These are phyloP conservation scores for Galaxias olidus DNA, from an alignment of 2,797 vertebrate genomes.

Conservation along the genomic window DNA sequence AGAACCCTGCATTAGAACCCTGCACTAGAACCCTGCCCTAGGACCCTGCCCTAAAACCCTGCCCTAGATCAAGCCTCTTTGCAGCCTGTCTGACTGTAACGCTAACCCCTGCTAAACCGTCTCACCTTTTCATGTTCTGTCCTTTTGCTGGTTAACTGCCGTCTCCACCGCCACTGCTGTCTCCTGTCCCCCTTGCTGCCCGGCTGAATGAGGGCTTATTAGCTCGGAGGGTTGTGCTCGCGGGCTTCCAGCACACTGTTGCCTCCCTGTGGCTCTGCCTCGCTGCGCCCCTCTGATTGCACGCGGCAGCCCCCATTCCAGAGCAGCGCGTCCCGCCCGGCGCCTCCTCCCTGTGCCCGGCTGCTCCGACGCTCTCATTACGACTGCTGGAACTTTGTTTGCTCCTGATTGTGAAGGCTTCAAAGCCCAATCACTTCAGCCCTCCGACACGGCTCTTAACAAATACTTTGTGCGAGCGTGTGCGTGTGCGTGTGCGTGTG, in stretches of 20 bases:
- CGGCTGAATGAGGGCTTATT: conserved; percentile 27
- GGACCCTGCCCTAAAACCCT: too few relatives aligned
- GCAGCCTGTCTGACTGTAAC: too few relatives aligned
- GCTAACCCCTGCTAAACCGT: too few relatives aligned
- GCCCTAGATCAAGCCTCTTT: too few relatives aligned
- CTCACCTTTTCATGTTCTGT: too few relatives aligned
- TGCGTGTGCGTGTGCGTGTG: not conserved
- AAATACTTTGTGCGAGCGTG: not conserved
- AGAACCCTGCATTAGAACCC: too few relatives aligned
- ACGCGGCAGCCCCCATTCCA: conserved; percentile 17
- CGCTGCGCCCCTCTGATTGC: conserved; percentile 4
- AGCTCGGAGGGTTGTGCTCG: conserved; percentile 19
- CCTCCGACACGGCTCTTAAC: not conserved
- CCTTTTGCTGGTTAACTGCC: too few relatives aligned
- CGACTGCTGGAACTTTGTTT: conserved; percentile 19
- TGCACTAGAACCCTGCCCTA: too few relatives aligned
- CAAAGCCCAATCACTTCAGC: conserved; percentile 44
- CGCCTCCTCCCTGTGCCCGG: conserved; percentile 13
- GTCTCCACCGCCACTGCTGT: not conserved
- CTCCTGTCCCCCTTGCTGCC: conserved; percentile 20
- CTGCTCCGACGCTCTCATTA: conserved; percentile 39
- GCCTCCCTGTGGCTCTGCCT: not conserved
- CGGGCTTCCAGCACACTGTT: conserved; percentile 1
- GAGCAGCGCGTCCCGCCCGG: conserved; percentile 25
- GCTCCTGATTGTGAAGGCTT: conserved; percentile 35